phyloP scores from a whole-genome alignment of 2,113 vertebrate genomes.

The Formicarius rufipectus region DNA sequence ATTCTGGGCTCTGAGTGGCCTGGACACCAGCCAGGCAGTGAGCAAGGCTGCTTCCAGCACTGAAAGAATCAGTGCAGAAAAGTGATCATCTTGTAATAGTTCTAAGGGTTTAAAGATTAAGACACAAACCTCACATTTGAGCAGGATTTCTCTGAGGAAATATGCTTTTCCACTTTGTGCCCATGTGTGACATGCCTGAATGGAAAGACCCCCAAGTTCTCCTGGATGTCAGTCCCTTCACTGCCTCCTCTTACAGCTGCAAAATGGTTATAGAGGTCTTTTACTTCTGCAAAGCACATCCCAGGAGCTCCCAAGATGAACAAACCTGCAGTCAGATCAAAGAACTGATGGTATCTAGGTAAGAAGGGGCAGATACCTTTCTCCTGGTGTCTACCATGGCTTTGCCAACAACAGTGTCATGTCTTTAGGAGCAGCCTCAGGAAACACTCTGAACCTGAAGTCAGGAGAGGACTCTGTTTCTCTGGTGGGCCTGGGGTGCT shows the following conservation, averaged over 20 bases:
- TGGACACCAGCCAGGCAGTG: not conserved
- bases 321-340: not conserved
- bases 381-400: not conserved
- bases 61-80: not conserved
- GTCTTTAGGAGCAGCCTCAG: not conserved
- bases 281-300: not conserved
- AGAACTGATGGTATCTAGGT: not conserved
- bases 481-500: not conserved
- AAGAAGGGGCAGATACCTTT: not conserved
- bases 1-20: not conserved
- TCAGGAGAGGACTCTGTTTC: not conserved
- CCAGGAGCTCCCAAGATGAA: not conserved
- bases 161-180: not conserved
- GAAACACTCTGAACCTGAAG: not conserved
- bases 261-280: not conserved
- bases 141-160: not conserved
- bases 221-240: not conserved
- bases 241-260: not conserved
- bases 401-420: not conserved
- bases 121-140: not conserved
- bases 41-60: not conserved
- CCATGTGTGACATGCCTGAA: fast-evolving
- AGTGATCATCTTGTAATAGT: not conserved
- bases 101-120: not conserved
- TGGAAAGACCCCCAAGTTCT: not conserved